Conservation (phyloP, 2,113 vertebrate genomes). For the Macroglossus sobrinus region DNA sequence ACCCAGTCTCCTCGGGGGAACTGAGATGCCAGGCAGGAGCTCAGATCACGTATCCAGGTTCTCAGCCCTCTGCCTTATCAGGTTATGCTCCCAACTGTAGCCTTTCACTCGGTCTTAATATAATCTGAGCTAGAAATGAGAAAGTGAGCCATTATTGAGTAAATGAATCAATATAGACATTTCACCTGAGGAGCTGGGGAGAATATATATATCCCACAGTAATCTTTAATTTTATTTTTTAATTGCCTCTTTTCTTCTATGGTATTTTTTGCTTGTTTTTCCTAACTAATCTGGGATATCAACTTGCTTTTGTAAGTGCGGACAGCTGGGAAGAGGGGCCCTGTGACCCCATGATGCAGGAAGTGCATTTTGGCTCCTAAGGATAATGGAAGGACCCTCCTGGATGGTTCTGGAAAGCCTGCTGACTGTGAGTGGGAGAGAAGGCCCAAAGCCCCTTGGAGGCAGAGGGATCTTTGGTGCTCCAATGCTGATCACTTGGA, state of each 20-base stretch:
- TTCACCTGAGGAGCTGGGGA: background rate
- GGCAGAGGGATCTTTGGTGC: background rate
- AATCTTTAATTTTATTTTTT: background rate
- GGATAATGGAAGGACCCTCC: background rate
- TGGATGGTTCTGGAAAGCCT: background rate
- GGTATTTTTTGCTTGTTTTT: background rate
- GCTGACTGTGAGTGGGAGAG: background rate
- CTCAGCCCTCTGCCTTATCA: background rate
- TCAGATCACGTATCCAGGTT: background rate
- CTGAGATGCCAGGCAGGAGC: background rate
- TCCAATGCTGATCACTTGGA: background rate
- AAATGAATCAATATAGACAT: background rate
- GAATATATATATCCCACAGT: background rate
- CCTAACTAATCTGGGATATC: background rate
- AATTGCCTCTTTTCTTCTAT: background rate
- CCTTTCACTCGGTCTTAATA: background rate
- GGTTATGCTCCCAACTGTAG: background rate
- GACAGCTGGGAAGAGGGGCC: background rate
- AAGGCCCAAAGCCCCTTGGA: background rate
- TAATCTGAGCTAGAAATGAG: background rate
- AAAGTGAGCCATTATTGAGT: background rate
- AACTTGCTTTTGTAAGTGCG: background rate
- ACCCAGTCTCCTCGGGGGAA: background rate
- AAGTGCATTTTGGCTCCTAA: background rate
- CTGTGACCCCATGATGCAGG: fast-evolving